Evolutionary conservation across 2,113 vertebrate genomes (phyloP).

Genomic region (Hippocampus abdominalis): DNA sequence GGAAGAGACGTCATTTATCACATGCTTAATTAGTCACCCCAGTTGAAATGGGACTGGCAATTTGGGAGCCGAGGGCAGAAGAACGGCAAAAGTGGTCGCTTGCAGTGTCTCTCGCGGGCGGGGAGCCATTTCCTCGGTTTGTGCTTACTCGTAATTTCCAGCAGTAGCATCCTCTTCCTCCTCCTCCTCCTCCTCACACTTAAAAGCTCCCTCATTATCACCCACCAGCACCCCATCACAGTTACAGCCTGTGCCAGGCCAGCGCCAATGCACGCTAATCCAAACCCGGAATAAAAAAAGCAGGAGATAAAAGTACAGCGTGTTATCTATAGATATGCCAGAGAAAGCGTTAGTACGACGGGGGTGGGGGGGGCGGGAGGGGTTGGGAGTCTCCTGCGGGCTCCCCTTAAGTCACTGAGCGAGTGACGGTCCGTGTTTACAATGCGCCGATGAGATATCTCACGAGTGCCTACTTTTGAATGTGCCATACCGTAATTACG

Average conservation of each 20-base stretch:
- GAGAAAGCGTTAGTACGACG: constrained; percentile 17
- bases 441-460: neutral
- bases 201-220: constrained; percentile 53
- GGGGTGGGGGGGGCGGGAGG: neutral
- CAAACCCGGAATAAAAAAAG: neutral
- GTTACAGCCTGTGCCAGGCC: constrained; percentile 43
- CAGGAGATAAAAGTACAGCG: constrained; percentile 21
- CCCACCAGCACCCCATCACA: constrained; percentile 17
- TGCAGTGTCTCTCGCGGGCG: constrained; percentile 2
- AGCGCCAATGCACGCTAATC: constrained; percentile 33
- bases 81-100: constrained; percentile 2
- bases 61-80: constrained; percentile 17
- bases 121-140: constrained; percentile 31
- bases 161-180: constrained; percentile 13
- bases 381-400: neutral
- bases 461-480: constrained; percentile 26
- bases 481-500: constrained; percentile 20
- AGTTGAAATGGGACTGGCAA: constrained; percentile 44
- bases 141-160: constrained; percentile 49
- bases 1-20: constrained; percentile 42
- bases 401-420: neutral
- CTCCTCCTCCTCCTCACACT: constrained; percentile 28
- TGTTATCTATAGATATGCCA: constrained; percentile 30
- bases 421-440: neutral
- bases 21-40: constrained; percentile 42